Evolutionary conservation across 2,888 invertebrate genomes (phyloP).

Genomic region (Bimastos eiseni): DNA sequence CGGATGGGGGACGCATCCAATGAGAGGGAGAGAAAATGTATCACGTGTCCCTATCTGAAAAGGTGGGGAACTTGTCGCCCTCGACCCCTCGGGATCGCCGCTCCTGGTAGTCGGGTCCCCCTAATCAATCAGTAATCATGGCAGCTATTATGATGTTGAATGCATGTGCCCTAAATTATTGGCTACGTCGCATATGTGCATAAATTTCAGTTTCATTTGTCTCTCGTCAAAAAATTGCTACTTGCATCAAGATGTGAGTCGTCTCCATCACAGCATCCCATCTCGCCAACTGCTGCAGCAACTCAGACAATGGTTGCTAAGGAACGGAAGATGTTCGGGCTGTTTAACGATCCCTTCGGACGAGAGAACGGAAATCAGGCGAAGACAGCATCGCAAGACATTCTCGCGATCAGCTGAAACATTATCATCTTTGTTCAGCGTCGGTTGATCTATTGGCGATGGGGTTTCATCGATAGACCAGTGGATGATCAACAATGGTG

Average conservation of each 20-base stretch:
- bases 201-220: not conserved
- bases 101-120: no score
- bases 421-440: not conserved
- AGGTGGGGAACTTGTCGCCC: no score
- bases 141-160: no score
- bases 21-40: no score
- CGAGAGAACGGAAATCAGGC: not conserved
- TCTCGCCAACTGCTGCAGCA: not conserved
- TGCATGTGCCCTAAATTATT: no score
- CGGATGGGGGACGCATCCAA: no score
- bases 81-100: no score
- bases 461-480: not conserved
- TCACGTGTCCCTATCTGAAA: no score
- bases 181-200: no score
- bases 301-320: not conserved
- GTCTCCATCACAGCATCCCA: slow-evolving; percentile 2
- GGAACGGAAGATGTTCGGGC: not conserved
- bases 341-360: not conserved
- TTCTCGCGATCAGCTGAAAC: not conserved
- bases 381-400: not conserved
- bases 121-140: no score
- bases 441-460: not conserved
- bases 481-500: not conserved
- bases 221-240: not conserved
- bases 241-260: not conserved